Evolutionary conservation across 2,888 invertebrate species (phyloP), one percentile per base, ranked within the genome.

Genomic region (Drosophila falleni): DNA sequence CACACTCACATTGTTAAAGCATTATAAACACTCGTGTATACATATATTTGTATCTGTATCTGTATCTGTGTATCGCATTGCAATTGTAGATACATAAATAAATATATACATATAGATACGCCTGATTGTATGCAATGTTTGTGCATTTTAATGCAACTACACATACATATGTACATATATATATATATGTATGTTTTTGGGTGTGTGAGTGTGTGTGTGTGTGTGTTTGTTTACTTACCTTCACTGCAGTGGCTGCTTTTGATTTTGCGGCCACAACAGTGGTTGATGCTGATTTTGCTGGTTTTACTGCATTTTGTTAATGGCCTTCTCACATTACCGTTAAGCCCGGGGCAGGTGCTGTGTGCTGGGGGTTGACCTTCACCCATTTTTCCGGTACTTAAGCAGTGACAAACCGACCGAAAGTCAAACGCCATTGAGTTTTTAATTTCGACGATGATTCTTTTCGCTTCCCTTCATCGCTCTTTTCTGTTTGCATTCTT

Each of bases 381-480:
- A 89, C 89, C 89, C 86, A 89, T 89, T 90, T 90, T 89, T 78
- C 60, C 69, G 78, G 56, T 54, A 66, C 73, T 86, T 78, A 72
- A 68, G 51, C 78, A 74, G 41, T 71, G 74, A 49, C 80, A 82
- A 71, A 49, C 80, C 53, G 66, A 77, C 68, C 69, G 65, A 71
- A 71, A 73, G 81, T 85, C 85, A 72, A 87, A 84, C 15, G 47
- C 37, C 44, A 53, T 63, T 60, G 49, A 64, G 55, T 61, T 64
- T 65, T 46, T 31, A 69, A 39, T 60, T 63, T 55, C 19, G 23
- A 37, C 58, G 29, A 16, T 41, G 23, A 15, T 15, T 16, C 19
- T 4, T 37, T n/a, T 3, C 1, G 15, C 26, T 26, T 15, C 35
- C 6, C n/a, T 53, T 9, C 23, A n/a, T n/a, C 29, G 41, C 35